phyloP scores from a whole-genome alignment of 2,797 vertebrate genomes.

The Cygnus olor region DNA sequence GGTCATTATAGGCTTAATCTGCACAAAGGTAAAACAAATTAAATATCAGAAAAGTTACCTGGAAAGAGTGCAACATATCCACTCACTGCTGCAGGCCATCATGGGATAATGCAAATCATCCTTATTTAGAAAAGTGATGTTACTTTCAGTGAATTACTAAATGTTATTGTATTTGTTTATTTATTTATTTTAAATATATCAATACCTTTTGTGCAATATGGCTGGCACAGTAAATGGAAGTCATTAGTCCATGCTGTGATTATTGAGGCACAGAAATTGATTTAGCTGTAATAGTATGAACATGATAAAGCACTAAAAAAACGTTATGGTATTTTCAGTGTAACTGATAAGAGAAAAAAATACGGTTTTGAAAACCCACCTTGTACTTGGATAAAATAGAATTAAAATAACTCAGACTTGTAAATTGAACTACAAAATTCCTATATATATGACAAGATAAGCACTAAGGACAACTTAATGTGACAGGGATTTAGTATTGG shows the following conservation, averaged over 20 bases:
- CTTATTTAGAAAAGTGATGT: background rate
- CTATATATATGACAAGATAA: background rate
- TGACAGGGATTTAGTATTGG: background rate
- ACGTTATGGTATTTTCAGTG: background rate
- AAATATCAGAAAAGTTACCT: background rate
- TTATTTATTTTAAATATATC: background rate
- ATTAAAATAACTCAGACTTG: background rate
- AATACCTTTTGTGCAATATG: background rate
- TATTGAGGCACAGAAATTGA: background rate
- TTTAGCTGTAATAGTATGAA: background rate
- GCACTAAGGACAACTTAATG: background rate
- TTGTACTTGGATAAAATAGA: background rate
- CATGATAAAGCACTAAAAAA: background rate
- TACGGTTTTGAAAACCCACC: background rate
- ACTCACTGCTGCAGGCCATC: background rate
- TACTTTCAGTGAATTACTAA: background rate
- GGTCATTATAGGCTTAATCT: background rate
- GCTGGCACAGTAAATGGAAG: background rate
- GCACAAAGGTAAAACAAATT: background rate
- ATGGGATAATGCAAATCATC: background rate
- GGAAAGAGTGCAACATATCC: background rate
- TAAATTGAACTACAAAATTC: background rate
- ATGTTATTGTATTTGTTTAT: background rate
- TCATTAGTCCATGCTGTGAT: slow-evolving; percentile 16
- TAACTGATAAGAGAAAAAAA: background rate